phyloP scores from a whole-genome alignment of 1,140 invertebrate species.

The Coelopa frigida region DNA sequence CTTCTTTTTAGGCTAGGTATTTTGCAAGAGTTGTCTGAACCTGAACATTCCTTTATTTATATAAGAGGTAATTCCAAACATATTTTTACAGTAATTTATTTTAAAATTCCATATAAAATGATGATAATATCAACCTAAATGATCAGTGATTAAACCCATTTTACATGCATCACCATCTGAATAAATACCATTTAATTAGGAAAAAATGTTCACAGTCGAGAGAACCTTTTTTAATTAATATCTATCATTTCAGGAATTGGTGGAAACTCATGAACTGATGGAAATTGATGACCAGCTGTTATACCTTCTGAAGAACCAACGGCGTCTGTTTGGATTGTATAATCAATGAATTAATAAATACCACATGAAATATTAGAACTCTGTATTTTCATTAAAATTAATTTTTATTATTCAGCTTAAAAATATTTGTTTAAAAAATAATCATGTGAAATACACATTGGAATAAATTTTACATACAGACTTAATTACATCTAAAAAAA shows the following conservation, averaged over 20 bases:
- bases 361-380: constrained; percentile 1
- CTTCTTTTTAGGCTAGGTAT: background rate
- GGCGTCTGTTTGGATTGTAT: background rate
- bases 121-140: constrained; percentile 1
- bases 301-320: background rate
- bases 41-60: background rate
- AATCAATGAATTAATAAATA: constrained; percentile 9
- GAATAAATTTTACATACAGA: too few relatives aligned
- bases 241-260: too few relatives aligned
- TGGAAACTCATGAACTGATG: too few relatives aligned
- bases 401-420: too few relatives aligned
- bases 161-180: constrained; percentile 5
- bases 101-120: background rate
- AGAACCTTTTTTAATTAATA: background rate
- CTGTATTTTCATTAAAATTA: too few relatives aligned
- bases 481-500: too few relatives aligned
- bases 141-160: background rate
- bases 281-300: background rate
- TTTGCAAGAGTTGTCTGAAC: background rate
- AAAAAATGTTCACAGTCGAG: background rate
- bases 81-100: background rate
- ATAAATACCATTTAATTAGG: background rate
- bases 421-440: too few relatives aligned
- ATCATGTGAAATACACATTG: too few relatives aligned
- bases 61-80: background rate